These are phyloP conservation scores for Podotricha telesiphe DNA, from an alignment of 2,888 invertebrate genomes.

Conservation along the genomic window DNA sequence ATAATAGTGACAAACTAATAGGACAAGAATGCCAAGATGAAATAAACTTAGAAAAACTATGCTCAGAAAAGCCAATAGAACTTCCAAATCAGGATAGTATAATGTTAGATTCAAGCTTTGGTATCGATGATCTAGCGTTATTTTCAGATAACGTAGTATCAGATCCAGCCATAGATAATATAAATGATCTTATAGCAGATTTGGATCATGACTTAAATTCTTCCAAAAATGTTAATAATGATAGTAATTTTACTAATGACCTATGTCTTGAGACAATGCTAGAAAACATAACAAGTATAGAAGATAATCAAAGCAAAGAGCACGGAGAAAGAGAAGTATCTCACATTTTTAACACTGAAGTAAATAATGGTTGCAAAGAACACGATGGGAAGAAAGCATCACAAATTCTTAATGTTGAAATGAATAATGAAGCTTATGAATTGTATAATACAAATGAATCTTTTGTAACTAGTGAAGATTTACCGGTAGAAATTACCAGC, in stretches of 20 bases:
- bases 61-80: slow-evolving; percentile 21
- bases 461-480: background rate
- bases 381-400: background rate
- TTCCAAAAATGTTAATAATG: slow-evolving; percentile 51
- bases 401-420: background rate
- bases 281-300: slow-evolving; percentile 54
- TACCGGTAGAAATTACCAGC: too few relatives aligned
- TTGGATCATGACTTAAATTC: slow-evolving; percentile 64
- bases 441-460: background rate
- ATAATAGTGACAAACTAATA: background rate
- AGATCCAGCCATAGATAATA: slow-evolving; percentile 67
- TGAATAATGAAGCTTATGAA: background rate
- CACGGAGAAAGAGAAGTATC: background rate
- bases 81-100: slow-evolving; percentile 31
- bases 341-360: background rate
- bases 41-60: background rate
- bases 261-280: slow-evolving; percentile 61
- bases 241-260: slow-evolving; percentile 59
- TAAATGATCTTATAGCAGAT: slow-evolving; percentile 69
- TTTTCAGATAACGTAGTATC: slow-evolving; percentile 66
- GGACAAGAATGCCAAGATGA: slow-evolving; percentile 7
- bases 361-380: background rate
- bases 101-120: slow-evolving; percentile 55
- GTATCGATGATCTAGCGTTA: slow-evolving; percentile 65
- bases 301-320: slow-evolving; percentile 41